Conservation (phyloP, 2,113 vertebrate species). For the Forbesichthys papilliferus region DNA sequence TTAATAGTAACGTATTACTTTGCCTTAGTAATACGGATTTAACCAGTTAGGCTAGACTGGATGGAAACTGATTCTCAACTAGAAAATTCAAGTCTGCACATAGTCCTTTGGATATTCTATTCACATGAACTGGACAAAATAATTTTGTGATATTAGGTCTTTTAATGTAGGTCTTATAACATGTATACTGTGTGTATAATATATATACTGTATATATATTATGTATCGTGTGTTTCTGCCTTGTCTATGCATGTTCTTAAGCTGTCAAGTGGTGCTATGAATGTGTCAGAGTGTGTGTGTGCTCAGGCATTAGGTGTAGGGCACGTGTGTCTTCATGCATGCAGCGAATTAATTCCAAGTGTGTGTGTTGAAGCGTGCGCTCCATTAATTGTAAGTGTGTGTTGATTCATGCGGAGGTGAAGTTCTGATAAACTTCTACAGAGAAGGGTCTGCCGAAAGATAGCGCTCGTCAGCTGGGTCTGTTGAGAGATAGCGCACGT, state of each 20-base stretch:
- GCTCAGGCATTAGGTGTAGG: conserved; percentile 46
- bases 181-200: no score
- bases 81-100: no score
- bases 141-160: no score
- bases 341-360: conserved; percentile 57
- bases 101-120: no score
- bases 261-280: conserved; percentile 25
- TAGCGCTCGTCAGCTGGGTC: neutral
- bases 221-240: neutral
- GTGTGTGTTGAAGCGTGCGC: conserved; percentile 59
- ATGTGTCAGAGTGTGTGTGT: conserved; percentile 36
- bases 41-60: no score
- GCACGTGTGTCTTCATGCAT: conserved; percentile 58
- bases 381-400: conserved; percentile 62
- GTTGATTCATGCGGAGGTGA: conserved; percentile 50
- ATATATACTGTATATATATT: neutral
- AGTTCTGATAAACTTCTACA: conserved; percentile 47
- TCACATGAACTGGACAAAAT: no score
- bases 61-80: no score
- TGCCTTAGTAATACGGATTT: no score
- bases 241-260: neutral
- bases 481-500: neutral
- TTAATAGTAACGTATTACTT: no score
- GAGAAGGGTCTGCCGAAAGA: conserved; percentile 19
- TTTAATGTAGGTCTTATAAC: no score